Evolutionary conservation across 2,113 vertebrate species (phyloP).

Genomic region (Copsychus sechellarum): DNA sequence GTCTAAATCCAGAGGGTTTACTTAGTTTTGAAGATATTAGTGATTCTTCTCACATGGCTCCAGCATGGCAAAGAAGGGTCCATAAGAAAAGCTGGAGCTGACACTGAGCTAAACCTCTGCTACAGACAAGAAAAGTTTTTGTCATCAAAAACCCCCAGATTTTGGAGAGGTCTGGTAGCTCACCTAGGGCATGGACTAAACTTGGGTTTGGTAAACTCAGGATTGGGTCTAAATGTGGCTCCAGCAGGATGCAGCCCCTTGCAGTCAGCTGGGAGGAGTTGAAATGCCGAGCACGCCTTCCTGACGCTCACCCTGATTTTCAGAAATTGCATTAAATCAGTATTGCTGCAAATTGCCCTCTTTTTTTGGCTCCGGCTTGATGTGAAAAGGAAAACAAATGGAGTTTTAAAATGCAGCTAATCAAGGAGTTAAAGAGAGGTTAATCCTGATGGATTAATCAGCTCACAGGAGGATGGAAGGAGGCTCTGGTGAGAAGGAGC

Average conservation of each 20-base stretch:
- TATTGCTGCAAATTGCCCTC: conserved; percentile 67
- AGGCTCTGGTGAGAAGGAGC: background rate
- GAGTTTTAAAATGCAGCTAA: conserved; percentile 77
- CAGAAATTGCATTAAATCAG: conserved; percentile 75
- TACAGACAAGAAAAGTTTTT: background rate
- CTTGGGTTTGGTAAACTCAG: background rate
- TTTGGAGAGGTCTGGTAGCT: background rate
- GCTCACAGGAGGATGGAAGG: background rate
- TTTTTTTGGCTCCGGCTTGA: conserved; percentile 71
- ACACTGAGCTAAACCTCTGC: background rate
- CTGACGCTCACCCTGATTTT: conserved; percentile 58
- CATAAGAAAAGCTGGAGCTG: background rate
- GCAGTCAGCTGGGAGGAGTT: background rate
- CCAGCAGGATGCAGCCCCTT: background rate
- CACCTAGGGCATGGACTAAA: background rate
- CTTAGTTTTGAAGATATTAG: background rate
- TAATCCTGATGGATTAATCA: conserved; percentile 78
- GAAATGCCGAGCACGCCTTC: conserved; percentile 59
- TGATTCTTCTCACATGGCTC: background rate
- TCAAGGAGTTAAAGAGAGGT: conserved; percentile 78
- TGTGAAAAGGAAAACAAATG: conserved; percentile 74
- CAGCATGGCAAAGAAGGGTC: background rate
- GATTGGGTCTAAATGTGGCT: background rate
- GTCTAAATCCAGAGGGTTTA: background rate
- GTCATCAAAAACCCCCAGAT: background rate